Evolutionary conservation across 2,113 vertebrate species (phyloP).

Genomic region (Brevimyrus niger): DNA sequence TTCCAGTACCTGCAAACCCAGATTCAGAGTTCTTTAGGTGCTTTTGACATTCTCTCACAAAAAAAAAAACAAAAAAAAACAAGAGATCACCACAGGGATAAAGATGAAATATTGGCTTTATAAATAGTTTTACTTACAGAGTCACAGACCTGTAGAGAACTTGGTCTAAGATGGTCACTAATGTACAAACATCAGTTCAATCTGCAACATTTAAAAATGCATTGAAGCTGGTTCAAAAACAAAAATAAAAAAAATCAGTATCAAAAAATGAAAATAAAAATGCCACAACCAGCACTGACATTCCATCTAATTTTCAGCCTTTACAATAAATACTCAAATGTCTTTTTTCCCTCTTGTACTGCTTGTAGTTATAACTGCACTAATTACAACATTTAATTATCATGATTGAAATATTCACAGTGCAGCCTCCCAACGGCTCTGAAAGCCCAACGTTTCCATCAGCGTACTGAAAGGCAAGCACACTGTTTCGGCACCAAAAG

Average conservation of each 20-base stretch:
- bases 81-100: neutral
- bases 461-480: neutral
- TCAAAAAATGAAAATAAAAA: neutral
- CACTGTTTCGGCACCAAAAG: neutral
- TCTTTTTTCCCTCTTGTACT: neutral
- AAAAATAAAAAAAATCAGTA: neutral
- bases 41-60: neutral
- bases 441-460: neutral
- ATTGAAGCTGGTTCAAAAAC: neutral
- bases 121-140: neutral
- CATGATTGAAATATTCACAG: neutral
- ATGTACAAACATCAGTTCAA: neutral
- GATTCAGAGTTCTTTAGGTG: neutral
- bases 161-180: neutral
- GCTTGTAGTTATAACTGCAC: neutral
- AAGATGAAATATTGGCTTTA: neutral
- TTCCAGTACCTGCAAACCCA: neutral
- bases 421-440: neutral
- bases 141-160: neutral
- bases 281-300: neutral
- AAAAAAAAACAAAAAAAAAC: neutral
- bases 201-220: neutral
- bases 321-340: neutral
- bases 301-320: neutral
- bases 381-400: neutral